phyloP scores from a whole-genome alignment of 2,113 vertebrate genomes.

The Passer montanus region DNA sequence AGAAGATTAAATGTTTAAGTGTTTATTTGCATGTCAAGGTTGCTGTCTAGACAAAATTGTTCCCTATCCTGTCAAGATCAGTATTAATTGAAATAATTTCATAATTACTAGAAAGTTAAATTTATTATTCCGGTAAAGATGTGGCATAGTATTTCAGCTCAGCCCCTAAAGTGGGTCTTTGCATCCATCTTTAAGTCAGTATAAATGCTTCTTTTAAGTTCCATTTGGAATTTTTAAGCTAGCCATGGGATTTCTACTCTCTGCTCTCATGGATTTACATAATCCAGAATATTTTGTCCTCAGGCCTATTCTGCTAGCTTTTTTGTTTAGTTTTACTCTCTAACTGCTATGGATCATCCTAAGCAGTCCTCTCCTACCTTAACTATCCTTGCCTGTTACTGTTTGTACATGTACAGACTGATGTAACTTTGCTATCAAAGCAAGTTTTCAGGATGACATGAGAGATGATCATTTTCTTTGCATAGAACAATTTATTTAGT shows the following conservation, averaged over 20 bases:
- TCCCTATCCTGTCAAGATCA: background rate
- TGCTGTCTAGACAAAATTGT: background rate
- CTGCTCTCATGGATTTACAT: background rate
- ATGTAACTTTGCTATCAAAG: background rate
- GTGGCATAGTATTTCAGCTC: background rate
- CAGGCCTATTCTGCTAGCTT: background rate
- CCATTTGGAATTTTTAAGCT: background rate
- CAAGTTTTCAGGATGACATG: background rate
- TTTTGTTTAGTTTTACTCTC: background rate
- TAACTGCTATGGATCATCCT: background rate
- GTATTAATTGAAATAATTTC: background rate
- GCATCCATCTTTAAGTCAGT: background rate
- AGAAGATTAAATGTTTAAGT: background rate
- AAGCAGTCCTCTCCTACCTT: background rate
- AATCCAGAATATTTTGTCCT: background rate
- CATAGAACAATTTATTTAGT: background rate
- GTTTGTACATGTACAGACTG: background rate
- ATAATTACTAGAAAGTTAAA: background rate
- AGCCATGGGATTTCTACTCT: accelerated
- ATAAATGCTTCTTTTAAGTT: background rate
- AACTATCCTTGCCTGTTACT: background rate
- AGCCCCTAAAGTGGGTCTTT: background rate
- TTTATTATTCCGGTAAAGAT: background rate
- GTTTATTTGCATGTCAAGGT: background rate
- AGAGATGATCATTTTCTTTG: background rate